phyloP scores from a whole-genome alignment of 2,113 vertebrate species.

The Ammodytes dubius region DNA sequence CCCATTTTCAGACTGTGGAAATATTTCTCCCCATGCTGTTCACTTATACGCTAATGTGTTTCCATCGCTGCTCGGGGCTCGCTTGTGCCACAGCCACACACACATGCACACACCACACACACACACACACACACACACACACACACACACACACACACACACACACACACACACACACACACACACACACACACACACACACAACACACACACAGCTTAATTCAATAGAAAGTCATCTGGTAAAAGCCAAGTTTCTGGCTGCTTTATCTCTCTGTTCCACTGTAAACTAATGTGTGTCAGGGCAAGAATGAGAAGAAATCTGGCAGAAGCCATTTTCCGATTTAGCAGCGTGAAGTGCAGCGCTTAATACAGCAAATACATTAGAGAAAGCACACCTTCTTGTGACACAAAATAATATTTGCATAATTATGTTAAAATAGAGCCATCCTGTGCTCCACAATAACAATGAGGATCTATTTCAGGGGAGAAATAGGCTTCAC shows the following conservation, averaged over 20 bases:
- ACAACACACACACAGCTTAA: conserved; percentile 18
- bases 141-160: conserved; percentile 9
- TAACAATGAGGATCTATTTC: conserved; percentile 33
- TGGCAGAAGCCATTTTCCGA: conserved; percentile 25
- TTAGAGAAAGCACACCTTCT: conserved; percentile 37
- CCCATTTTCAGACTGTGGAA: conserved; percentile 67
- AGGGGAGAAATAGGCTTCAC: background rate
- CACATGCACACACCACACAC: conserved; percentile 11
- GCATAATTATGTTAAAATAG: conserved; percentile 49
- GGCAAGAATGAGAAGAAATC: conserved; percentile 25
- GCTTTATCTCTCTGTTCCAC: conserved; percentile 43
- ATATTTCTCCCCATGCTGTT: conserved; percentile 57
- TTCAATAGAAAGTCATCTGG: conserved; percentile 53
- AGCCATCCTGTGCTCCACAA: conserved; percentile 2
- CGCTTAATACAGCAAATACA: conserved; percentile 38
- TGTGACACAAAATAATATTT: conserved; percentile 50
- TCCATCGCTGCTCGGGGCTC: conserved; percentile 47
- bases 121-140: conserved; percentile 2
- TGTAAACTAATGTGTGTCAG: conserved; percentile 42
- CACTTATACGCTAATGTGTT: conserved; percentile 66
- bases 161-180: conserved; percentile 17
- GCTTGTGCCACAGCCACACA: background rate
- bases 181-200: conserved; percentile 12
- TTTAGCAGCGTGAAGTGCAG: conserved; percentile 34
- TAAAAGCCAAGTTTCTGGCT: conserved; percentile 47